Percentiles rank a stretch among this genome's conserved stretches.
These are phyloP conservation scores for Chrysopilus asiliformis DNA, from an alignment of 2,888 invertebrate genomes.

Conservation along the genomic window DNA sequence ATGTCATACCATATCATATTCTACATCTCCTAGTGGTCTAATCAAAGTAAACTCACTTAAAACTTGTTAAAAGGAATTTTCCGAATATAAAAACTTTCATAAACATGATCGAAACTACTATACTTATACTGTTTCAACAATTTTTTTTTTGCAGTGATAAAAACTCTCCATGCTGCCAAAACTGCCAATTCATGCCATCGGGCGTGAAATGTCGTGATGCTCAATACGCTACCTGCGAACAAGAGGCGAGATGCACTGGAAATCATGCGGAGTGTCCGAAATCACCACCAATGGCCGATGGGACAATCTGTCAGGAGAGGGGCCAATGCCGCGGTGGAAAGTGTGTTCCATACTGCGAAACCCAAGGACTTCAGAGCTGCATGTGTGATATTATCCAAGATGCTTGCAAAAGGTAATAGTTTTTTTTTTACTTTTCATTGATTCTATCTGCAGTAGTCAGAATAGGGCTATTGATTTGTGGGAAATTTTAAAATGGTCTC, in stretches of 20 bases:
- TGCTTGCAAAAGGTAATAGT: constrained; percentile 63
- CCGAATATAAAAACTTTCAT: not conserved
- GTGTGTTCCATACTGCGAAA: constrained; percentile 91
- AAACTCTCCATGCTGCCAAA: constrained; percentile 90
- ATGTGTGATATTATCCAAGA: constrained; percentile 90
- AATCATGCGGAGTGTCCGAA: constrained; percentile 66
- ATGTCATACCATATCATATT: too few relatives aligned
- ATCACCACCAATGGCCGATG: constrained; percentile 53
- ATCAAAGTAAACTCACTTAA: too few relatives aligned
- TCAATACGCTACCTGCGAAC: constrained; percentile 83
- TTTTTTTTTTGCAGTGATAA: constrained; percentile 54
- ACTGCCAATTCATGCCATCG: constrained; percentile 73
- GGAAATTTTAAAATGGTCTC: too few relatives aligned
- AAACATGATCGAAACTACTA: not conserved
- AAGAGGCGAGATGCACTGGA: constrained; percentile 82
- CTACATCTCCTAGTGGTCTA: too few relatives aligned
- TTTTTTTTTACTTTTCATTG: not conserved
- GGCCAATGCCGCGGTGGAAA: constrained; percentile 84
- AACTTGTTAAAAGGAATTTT: constrained; percentile 1
- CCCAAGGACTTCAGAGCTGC: constrained; percentile 83
- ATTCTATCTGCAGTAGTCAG: too few relatives aligned
- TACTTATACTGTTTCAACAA: not conserved
- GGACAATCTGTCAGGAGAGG: constrained; percentile 78
- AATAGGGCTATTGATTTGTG: too few relatives aligned
- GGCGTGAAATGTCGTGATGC: constrained; percentile 82